Conservation (phyloP, 2,113 vertebrate genomes). For the Galeopterus variegatus region DNA sequence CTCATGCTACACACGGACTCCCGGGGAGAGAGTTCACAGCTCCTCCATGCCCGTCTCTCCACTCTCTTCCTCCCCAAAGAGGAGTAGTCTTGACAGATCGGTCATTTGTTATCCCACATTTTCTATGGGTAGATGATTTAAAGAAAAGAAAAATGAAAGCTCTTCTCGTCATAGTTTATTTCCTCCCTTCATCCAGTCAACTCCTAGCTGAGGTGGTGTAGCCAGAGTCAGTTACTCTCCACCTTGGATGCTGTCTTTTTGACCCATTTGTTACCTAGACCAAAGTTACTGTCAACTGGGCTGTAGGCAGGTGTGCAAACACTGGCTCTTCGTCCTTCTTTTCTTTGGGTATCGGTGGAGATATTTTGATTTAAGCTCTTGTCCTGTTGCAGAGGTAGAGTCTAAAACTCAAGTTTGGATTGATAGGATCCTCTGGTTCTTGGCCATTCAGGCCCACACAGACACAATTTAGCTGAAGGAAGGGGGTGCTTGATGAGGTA, state of each 20-base stretch:
- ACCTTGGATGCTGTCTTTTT: neutral
- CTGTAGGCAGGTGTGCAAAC: neutral
- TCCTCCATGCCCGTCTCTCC: neutral
- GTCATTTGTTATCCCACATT: neutral
- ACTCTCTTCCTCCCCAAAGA: neutral
- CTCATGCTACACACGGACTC: neutral
- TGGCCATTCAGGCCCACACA: neutral
- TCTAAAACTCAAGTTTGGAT: neutral
- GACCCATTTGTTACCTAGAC: neutral
- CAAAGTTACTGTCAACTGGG: neutral
- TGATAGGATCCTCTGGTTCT: neutral
- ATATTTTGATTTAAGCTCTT: neutral
- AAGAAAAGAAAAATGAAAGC: slow-evolving; percentile 38
- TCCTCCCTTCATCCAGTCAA: neutral
- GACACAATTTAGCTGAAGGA: neutral
- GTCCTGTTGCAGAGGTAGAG: neutral
- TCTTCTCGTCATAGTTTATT: neutral
- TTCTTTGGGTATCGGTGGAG: neutral
- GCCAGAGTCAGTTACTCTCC: neutral
- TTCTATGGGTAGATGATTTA: neutral
- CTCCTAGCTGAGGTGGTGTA: neutral
- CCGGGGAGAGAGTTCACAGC: neutral
- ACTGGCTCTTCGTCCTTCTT: neutral
- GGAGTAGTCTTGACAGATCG: neutral
- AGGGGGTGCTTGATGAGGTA: neutral